Percentiles rank a stretch among this genome's conserved stretches.
These are phyloP conservation scores for Chrysomallon squamiferum DNA, from an alignment of 1,140 invertebrate species.

Conservation along the genomic window DNA sequence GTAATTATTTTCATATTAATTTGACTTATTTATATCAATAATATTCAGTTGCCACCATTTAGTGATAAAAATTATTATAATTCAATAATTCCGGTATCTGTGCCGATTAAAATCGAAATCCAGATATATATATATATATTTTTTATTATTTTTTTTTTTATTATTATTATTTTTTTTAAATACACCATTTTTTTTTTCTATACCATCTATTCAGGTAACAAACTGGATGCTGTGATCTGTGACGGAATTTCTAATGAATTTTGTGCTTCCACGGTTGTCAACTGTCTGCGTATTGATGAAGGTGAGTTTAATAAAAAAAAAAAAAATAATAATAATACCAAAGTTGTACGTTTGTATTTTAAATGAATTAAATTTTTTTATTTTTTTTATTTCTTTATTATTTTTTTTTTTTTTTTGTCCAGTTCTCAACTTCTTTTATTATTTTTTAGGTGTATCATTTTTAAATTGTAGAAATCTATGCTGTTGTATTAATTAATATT, in stretches of 20 bases:
- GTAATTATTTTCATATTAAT: constrained; percentile 9
- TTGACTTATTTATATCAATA: neutral
- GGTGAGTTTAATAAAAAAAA: constrained; percentile 20
- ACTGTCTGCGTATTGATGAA: constrained; percentile 48
- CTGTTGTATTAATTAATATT: neutral
- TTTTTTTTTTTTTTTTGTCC: neutral
- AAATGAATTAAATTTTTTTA: neutral
- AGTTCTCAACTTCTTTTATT: neutral
- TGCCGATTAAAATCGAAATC: no score
- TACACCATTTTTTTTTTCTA: neutral
- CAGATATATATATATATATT: no score
- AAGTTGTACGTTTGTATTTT: neutral
- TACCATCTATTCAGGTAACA: constrained; percentile 36
- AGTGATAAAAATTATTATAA: neutral
- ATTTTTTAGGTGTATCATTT: neutral
- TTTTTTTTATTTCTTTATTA: neutral
- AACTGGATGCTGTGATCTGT: constrained; percentile 44
- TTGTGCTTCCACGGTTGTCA: constrained; percentile 45
- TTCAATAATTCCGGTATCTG: no score
- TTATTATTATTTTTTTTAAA: neutral
- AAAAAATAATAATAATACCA: neutral
- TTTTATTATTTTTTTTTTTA: no score
- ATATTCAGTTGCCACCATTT: neutral
- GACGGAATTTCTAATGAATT: constrained; percentile 47
- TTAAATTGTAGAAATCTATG: neutral